Evolutionary conservation across 1,140 invertebrate genomes (phyloP), one percentile per base, ranked within the genome.

Genomic region (Lordiphosa collinella): DNA sequence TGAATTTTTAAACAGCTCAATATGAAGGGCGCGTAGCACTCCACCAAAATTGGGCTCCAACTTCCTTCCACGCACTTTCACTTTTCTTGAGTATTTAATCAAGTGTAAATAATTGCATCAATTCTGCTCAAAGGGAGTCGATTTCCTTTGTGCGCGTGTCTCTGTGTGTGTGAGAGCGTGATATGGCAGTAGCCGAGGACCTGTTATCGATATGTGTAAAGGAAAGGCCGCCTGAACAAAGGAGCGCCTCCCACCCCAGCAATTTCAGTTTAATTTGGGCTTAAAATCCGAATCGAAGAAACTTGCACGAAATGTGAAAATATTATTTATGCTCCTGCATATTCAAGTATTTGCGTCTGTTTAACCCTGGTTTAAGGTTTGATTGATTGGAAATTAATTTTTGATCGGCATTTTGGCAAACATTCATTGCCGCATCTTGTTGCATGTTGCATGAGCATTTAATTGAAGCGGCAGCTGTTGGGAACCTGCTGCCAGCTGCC

Each of bases 61-160:
- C 76, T 80, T 75, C 70, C 63, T 84, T 82, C 72, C 78, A 69
- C 78, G 75, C 78, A 82, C 78, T 82, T 82, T 82, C 78, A 84
- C 72, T 82, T 82, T 82, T 73, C 78, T 82, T 82, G 79, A 84
- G 78, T 78, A 78, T 82, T 82, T 82, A 82, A 82, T 82, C 78
- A 82, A 84, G 78, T 82, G 78, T 82, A 52, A 82, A 84, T 82
- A 82, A 82, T 82, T 84, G 78, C 72, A 82, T 84, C 78, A 44
- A 82, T 82, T 82, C 78, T 78, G 78, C 73, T 82, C 72, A 82
- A 82, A 82, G 68, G 63, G 72, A 82, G 62, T 78, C 78, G 67
- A 78, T 82, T 73, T 84, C 78, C 72, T 84, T 82, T 82, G 78
- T 84, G 63, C 60, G 64, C 52, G 61, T 46, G 57, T 44, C n/a